phyloP scores from a whole-genome alignment of 2,888 invertebrate genomes.

The Prenolepis imparis region DNA sequence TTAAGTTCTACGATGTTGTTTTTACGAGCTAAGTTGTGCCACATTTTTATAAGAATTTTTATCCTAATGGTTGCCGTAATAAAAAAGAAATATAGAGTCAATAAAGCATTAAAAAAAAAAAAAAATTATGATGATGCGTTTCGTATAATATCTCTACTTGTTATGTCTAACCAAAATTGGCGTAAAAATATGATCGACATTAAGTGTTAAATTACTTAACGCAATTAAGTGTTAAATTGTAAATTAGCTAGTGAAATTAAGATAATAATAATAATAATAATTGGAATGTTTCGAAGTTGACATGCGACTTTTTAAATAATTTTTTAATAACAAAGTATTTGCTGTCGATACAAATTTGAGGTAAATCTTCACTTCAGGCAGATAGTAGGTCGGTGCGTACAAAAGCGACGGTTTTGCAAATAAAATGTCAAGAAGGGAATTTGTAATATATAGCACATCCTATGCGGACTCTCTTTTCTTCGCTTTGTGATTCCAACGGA shows the following conservation, averaged over 20 bases:
- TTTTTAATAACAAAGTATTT: not conserved
- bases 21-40: slow-evolving; percentile 37
- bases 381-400: not conserved
- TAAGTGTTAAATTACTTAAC: not conserved
- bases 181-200: not conserved
- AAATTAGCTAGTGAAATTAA: not conserved
- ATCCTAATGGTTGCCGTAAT: slow-evolving; percentile 43
- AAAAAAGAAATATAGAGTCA: not conserved
- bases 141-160: not conserved
- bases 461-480: slow-evolving; percentile 32
- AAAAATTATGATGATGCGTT: not conserved
- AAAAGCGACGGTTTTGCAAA: slow-evolving; percentile 29
- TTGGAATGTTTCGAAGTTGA: not conserved
- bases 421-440: slow-evolving; percentile 17
- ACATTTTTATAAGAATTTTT: slow-evolving; percentile 40
- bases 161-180: not conserved
- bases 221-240: too few relatives aligned
- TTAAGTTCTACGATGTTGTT: slow-evolving; percentile 38
- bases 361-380: too few relatives aligned
- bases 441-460: not conserved
- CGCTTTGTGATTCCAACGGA: slow-evolving; percentile 36
- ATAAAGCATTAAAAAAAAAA: not conserved
- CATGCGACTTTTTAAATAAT: not conserved
- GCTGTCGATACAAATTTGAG: not conserved
- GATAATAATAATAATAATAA: not conserved